Percentiles rank a stretch among this genome's conserved stretches.
phyloP scores from a whole-genome alignment of 2,888 invertebrate genomes.

The Sisyra nigra region DNA sequence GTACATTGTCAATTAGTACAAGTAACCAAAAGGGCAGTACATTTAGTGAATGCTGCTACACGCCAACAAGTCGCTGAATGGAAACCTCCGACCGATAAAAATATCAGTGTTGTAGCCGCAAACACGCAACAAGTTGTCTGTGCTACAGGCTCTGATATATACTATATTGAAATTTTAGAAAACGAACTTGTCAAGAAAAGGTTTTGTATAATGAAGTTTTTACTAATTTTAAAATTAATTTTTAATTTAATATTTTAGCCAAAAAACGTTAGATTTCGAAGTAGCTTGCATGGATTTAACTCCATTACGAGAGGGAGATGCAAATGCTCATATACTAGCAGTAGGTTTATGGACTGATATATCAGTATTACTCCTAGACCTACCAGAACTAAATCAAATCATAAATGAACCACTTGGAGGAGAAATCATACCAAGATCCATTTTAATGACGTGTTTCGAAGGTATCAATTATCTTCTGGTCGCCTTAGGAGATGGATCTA shows the following conservation, averaged over 20 bases:
- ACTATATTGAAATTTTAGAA: slow-evolving; percentile 57
- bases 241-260: slow-evolving; percentile 24
- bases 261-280: slow-evolving; percentile 74
- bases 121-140: slow-evolving; percentile 61
- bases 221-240: background rate
- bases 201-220: too few species aligned
- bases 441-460: slow-evolving; percentile 88
- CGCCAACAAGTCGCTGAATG: slow-evolving; percentile 53
- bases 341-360: slow-evolving; percentile 97
- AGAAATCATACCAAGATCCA: slow-evolving; percentile 93
- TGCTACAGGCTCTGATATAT: slow-evolving; percentile 77
- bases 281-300: slow-evolving; percentile 93
- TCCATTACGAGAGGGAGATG: slow-evolving; percentile 46
- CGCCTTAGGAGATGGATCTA: slow-evolving; percentile 93
- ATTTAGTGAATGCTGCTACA: slow-evolving; percentile 49
- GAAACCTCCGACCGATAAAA: slow-evolving; percentile 51
- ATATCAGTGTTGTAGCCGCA: slow-evolving; percentile 79
- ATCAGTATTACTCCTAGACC: slow-evolving; percentile 67
- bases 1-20: slow-evolving; percentile 64
- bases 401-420: slow-evolving; percentile 82
- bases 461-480: slow-evolving; percentile 77
- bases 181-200: slow-evolving; percentile 45
- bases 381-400: slow-evolving; percentile 67
- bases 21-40: slow-evolving; percentile 54
- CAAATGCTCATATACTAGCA: slow-evolving; percentile 58